phyloP scores from a whole-genome alignment of 2,113 vertebrate genomes.

The Caloenas nicobarica region DNA sequence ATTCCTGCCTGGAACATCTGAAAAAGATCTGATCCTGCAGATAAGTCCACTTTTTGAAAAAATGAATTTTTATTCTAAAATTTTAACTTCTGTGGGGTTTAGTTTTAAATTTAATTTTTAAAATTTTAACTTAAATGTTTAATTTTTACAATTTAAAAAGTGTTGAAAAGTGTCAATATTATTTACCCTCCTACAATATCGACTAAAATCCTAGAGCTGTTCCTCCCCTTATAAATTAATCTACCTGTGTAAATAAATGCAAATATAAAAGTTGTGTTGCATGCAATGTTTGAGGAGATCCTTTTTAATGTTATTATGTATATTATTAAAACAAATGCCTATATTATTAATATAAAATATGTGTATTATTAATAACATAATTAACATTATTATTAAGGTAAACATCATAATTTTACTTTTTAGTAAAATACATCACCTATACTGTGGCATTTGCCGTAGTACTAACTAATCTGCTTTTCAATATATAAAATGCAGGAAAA shows the following conservation, averaged over 20 bases:
- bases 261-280: background rate
- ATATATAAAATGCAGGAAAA: background rate
- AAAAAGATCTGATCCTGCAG: background rate
- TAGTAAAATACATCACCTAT: background rate
- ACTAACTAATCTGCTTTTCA: background rate
- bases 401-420: background rate
- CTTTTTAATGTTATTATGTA: too few relatives aligned
- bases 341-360: too few relatives aligned
- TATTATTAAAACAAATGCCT: too few relatives aligned
- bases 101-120: too few relatives aligned
- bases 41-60: background rate
- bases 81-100: too few relatives aligned
- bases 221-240: background rate
- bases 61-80: too few relatives aligned
- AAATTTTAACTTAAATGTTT: too few relatives aligned
- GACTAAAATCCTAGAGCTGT: background rate
- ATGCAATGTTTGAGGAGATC: background rate
- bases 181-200: background rate
- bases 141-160: too few relatives aligned
- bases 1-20: background rate
- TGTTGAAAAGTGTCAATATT: background rate
- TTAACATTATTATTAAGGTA: background rate
- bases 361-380: too few relatives aligned
- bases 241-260: background rate
- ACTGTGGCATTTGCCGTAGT: too few relatives aligned